These are phyloP conservation scores for Charanyca ferruginea DNA, from an alignment of 2,888 invertebrate species.

Conservation along the genomic window DNA sequence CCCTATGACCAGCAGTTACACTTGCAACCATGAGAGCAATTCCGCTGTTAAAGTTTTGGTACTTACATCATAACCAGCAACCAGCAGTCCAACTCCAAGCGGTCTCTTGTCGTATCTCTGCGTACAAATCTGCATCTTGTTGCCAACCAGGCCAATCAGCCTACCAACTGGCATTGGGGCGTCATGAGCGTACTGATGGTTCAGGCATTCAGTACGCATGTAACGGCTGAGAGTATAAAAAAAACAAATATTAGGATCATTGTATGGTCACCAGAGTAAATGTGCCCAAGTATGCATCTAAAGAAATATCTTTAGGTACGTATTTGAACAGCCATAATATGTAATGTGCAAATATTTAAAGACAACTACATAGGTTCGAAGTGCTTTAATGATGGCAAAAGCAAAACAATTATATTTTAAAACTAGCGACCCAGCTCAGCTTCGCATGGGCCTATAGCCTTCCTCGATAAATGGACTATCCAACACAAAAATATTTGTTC, in stretches of 20 bases:
- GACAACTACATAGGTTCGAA: no score
- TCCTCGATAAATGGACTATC: no score
- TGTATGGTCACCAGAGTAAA: background rate
- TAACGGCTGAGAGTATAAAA: slow-evolving; percentile 92
- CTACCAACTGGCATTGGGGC: slow-evolving; percentile 96
- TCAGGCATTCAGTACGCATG: slow-evolving; percentile 98
- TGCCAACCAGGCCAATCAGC: slow-evolving; percentile 96
- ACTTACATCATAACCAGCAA: slow-evolving; percentile 98
- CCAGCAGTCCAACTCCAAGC: slow-evolving; percentile 99
- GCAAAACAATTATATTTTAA: no score
- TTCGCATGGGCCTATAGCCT: no score
- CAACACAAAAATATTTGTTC: no score
- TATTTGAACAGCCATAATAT: no score
- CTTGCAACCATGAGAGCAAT: background rate
- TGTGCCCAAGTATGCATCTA: no score
- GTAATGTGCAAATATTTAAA: no score
- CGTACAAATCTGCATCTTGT: slow-evolving; percentile 99
- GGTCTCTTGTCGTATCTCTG: slow-evolving; percentile 99
- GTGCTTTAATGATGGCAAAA: no score
- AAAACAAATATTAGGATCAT: background rate
- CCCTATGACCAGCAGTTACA: background rate
- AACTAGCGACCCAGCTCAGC: no score
- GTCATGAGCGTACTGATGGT: slow-evolving; percentile 98
- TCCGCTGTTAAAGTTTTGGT: background rate
- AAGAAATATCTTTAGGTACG: no score